Base-by-base conservation (phyloP, 2,888 invertebrate species). In the Lysandra bellargus region DNA sequence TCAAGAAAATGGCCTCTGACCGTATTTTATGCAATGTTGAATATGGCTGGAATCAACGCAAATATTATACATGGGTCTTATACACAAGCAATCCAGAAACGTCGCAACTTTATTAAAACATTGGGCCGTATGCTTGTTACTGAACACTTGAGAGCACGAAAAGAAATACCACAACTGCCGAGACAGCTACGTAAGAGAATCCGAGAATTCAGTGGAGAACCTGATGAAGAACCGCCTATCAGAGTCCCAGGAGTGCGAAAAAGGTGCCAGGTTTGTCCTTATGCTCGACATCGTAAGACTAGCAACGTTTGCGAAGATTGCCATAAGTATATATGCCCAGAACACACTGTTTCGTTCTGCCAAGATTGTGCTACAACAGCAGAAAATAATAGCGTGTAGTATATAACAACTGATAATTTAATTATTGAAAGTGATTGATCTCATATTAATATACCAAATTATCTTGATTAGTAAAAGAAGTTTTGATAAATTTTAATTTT, bases 1-100 rank as follows among this genome's bases (percentile, higher is more conserved):
- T 76, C 73, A 6, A 81, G 80, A 49, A 40, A 73, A 14, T 79
- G 79, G 80, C 80, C 79, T 9, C 33, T 74, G 74, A 79, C 79
- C 17, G 64, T 53, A 33, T 75, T 83, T 14, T 61, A 61, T n/a
- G n/a, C 40, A 44, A 44, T 44, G 40, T 44, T 44, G 44, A 44
- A 44, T 44, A 44, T 44, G 44, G 44, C 44, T 44, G 44, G 7
- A 44, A 44, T 44, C 7, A 44, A 44, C 7, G 44, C 44, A 44
- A 44, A 44, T 44, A 44, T 44, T 44, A 44, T 44, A 44, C 44
- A 44, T 44, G 44, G 44, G 44, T 44, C 44, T 44, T 9, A 44
- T 44, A 44, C 44, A 44, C 44, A 44, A 44, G 9, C 44, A 44
- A 44, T 44, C 9, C 73, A 72, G 37, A 72, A 72, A 72, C 33